These are phyloP conservation scores for Sula dactylatra DNA, from an alignment of 2,113 vertebrate species.

Conservation along the genomic window DNA sequence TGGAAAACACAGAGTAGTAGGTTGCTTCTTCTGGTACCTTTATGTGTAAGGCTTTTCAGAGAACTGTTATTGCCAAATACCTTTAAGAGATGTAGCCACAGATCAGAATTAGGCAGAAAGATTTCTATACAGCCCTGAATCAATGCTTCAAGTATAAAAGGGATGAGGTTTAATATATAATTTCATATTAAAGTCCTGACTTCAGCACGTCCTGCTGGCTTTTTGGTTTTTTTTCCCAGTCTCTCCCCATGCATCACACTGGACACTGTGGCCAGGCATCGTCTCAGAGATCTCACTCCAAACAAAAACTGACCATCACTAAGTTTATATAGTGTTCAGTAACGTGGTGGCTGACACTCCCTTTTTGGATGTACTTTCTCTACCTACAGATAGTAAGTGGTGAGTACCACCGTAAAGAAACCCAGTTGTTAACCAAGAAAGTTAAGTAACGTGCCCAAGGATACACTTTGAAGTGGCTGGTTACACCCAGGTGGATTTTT, in stretches of 20 bases:
- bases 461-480: slow-evolving; percentile 27
- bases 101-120: background rate
- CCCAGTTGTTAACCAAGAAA: background rate
- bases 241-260: background rate
- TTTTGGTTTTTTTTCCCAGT: background rate
- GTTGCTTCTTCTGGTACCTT: background rate
- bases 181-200: background rate
- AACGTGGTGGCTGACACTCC: background rate
- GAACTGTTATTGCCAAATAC: background rate
- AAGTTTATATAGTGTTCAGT: background rate
- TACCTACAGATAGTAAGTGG: background rate
- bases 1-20: background rate
- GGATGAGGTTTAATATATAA: background rate
- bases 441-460: background rate
- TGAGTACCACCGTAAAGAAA: background rate
- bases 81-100: background rate
- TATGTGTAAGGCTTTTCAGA: background rate
- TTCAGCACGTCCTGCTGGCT: background rate
- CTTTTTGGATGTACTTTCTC: background rate
- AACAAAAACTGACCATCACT: background rate
- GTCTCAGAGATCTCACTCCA: background rate
- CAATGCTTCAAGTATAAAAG: background rate
- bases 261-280: background rate
- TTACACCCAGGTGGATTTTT: slow-evolving; percentile 9
- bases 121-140: background rate